These are phyloP conservation scores for Cinclus mexicanus DNA, from an alignment of 2,113 vertebrate species.

Conservation along the genomic window DNA sequence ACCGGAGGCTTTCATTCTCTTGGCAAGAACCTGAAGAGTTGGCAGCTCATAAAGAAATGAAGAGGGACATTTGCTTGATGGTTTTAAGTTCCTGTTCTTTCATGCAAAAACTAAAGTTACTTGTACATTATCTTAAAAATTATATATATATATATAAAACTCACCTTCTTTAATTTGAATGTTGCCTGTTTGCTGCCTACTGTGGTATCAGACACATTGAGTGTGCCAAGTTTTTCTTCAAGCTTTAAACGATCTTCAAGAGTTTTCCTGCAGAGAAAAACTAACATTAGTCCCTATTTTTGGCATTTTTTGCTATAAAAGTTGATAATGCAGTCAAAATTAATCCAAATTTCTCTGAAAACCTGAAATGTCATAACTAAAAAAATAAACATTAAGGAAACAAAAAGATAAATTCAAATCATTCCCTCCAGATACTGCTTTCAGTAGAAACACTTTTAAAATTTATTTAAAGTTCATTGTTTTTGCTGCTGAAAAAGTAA, in stretches of 20 bases:
- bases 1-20: slow-evolving; percentile 13
- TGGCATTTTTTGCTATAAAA: not conserved
- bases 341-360: not conserved
- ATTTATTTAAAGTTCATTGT: not conserved
- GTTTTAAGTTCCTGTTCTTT: slow-evolving; percentile 54
- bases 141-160: not conserved
- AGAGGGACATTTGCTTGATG: slow-evolving; percentile 39
- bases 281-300: not conserved
- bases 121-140: not conserved
- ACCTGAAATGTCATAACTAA: not conserved
- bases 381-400: not conserved
- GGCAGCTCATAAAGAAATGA: slow-evolving; percentile 46
- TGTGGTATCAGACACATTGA: slow-evolving; percentile 80
- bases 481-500: not conserved
- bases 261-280: slow-evolving; percentile 80
- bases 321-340: not conserved
- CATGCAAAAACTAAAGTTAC: slow-evolving; percentile 41
- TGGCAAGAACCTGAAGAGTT: slow-evolving; percentile 22
- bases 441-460: not conserved
- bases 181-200: slow-evolving; percentile 97
- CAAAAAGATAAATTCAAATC: not conserved
- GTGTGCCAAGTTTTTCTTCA: slow-evolving; percentile 82
- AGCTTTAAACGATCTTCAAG: slow-evolving; percentile 91
- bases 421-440: not conserved
- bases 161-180: slow-evolving; percentile 92